Evolutionary conservation across 2,888 invertebrate species (phyloP).

Genomic region (Pedicia rivosa): DNA sequence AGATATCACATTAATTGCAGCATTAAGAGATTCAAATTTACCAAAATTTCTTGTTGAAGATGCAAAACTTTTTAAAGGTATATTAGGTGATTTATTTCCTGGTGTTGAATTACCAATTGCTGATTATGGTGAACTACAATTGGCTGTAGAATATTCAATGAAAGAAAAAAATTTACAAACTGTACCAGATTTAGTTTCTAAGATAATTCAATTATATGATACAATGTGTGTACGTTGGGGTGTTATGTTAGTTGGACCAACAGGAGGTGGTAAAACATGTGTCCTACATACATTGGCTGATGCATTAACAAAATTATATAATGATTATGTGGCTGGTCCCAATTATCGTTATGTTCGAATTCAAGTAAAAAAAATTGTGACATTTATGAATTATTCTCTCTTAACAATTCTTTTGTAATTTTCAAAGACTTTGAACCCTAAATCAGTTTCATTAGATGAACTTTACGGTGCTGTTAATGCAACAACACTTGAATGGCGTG

Average conservation of each 20-base stretch:
- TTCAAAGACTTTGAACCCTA: slow-evolving; percentile 81
- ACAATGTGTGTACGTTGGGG: slow-evolving; percentile 86
- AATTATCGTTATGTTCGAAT: slow-evolving; percentile 58
- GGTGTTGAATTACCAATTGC: slow-evolving; percentile 61
- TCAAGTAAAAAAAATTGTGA: too few species aligned
- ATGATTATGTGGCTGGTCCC: slow-evolving; percentile 39
- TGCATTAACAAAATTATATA: slow-evolving; percentile 48
- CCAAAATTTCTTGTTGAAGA: slow-evolving; percentile 82
- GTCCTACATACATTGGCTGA: slow-evolving; percentile 57
- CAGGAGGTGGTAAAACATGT: slow-evolving; percentile 73
- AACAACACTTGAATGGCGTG: slow-evolving; percentile 78
- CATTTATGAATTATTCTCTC: too few species aligned
- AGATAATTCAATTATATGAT: slow-evolving; percentile 75
- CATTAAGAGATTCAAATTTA: slow-evolving; percentile 74
- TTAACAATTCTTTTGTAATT: too few species aligned
- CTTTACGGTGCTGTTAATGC: slow-evolving; percentile 75
- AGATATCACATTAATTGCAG: slow-evolving; percentile 69
- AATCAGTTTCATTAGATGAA: slow-evolving; percentile 75
- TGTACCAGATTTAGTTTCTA: slow-evolving; percentile 46
- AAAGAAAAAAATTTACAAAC: slow-evolving; percentile 46
- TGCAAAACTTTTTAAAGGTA: slow-evolving; percentile 69
- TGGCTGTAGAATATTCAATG: slow-evolving; percentile 40
- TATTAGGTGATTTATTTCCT: slow-evolving; percentile 80
- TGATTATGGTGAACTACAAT: slow-evolving; percentile 61
- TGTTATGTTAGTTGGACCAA: slow-evolving; percentile 83